Percentiles rank a stretch among this genome's conserved stretches.
Evolutionary conservation across 2,113 vertebrate species (phyloP).

Genomic region (Lates calcarifer): DNA sequence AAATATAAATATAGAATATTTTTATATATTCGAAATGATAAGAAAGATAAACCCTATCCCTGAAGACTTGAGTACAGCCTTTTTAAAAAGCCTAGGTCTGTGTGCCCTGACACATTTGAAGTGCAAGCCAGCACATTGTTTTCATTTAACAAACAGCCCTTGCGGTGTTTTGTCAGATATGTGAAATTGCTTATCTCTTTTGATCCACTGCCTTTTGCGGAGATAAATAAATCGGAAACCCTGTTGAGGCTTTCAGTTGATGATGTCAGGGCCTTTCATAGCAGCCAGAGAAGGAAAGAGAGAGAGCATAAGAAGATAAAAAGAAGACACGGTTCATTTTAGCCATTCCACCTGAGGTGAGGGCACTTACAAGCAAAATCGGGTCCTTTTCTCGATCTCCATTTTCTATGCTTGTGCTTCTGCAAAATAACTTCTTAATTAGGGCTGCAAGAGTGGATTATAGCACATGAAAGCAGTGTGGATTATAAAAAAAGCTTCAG

Average conservation of each 20-base stretch:
- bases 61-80: conserved; percentile 11
- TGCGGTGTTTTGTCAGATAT: conserved; percentile 65
- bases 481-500: conserved; percentile 48
- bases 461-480: conserved; percentile 45
- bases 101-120: conserved; percentile 48
- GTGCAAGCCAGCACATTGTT: conserved; percentile 60
- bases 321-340: conserved; percentile 44
- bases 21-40: conserved; percentile 14
- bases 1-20: too few relatives aligned
- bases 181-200: conserved; percentile 65
- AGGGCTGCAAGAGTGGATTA: conserved; percentile 54
- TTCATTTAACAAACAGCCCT: conserved; percentile 57
- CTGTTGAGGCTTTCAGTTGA: conserved; percentile 38
- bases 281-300: conserved; percentile 24
- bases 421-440: conserved; percentile 59
- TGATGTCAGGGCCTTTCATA: conserved; percentile 38
- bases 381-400: background rate
- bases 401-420: conserved; percentile 19
- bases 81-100: conserved; percentile 28
- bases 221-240: conserved; percentile 47
- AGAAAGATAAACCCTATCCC: conserved; percentile 3
- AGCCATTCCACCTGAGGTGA: conserved; percentile 37
- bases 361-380: conserved; percentile 14
- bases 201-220: conserved; percentile 58
- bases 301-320: conserved; percentile 1